These are phyloP conservation scores for Diabrotica balteata DNA, from an alignment of 2,888 invertebrate species.

Conservation along the genomic window DNA sequence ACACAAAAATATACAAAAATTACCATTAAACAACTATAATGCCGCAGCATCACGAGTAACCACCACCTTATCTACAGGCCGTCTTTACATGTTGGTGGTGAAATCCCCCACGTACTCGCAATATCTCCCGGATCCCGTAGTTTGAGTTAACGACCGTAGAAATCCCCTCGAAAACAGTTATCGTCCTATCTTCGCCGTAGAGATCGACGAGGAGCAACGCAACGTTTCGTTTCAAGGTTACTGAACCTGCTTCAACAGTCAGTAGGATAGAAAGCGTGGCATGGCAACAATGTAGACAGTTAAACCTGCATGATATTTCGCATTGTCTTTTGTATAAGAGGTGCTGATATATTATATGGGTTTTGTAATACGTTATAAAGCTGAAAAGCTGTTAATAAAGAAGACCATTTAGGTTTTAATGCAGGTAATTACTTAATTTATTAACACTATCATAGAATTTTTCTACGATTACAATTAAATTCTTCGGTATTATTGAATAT, in stretches of 20 bases:
- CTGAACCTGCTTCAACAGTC: conserved; percentile 14
- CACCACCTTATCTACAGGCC: not conserved
- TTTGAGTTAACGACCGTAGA: conserved; percentile 31
- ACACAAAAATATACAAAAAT: not conserved
- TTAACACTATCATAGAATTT: too few species aligned
- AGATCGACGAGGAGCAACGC: conserved; percentile 11
- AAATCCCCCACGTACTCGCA: conserved; percentile 10
- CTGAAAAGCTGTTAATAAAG: too few species aligned
- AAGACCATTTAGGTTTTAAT: too few species aligned
- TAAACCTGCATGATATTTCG: too few species aligned
- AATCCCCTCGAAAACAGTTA: conserved; percentile 32
- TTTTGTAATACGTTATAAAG: too few species aligned
- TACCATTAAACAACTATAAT: conserved; percentile 3
- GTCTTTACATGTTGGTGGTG: conserved; percentile 5
- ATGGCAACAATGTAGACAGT: too few species aligned
- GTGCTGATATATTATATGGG: too few species aligned
- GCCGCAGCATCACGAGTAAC: not conserved
- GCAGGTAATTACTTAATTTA: too few species aligned
- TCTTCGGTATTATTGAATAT: too few species aligned
- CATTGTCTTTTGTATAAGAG: too few species aligned
- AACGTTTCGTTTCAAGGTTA: conserved; percentile 24
- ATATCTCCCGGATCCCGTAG: conserved; percentile 27
- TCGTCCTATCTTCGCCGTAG: conserved; percentile 27
- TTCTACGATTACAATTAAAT: too few species aligned
- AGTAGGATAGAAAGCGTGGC: not conserved